Evolutionary conservation across 1,140 invertebrate genomes (phyloP).

Genomic region (Lethrus apterus): DNA sequence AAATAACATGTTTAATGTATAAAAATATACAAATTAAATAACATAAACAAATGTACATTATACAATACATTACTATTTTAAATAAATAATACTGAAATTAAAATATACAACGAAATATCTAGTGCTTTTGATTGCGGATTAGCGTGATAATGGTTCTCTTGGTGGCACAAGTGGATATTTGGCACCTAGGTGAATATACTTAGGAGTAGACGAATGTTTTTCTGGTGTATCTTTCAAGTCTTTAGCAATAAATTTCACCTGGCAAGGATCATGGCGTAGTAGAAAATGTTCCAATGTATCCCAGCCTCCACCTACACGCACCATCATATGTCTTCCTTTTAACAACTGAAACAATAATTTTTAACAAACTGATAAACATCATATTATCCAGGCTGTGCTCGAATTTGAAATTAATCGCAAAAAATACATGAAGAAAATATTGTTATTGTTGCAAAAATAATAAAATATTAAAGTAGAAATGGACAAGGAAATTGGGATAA

Average conservation of each 20-base stretch:
- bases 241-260: constrained; percentile 60
- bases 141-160: constrained; percentile 34
- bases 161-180: constrained; percentile 63
- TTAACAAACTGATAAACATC: background rate
- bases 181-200: constrained; percentile 62
- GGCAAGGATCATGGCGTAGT: constrained; percentile 81
- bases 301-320: constrained; percentile 87
- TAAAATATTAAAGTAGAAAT: no score
- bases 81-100: no score
- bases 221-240: constrained; percentile 38
- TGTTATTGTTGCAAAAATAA: no score
- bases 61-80: no score
- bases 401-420: background rate
- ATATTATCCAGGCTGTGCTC: background rate
- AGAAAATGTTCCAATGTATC: constrained; percentile 89
- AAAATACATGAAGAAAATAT: no score
- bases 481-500: no score
- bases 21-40: no score
- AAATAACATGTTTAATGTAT: no score
- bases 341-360: constrained; percentile 56
- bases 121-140: no score
- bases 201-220: constrained; percentile 45
- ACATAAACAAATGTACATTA: no score
- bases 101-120: no score
- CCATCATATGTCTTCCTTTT: constrained; percentile 86